Evolutionary conservation across 2,797 vertebrate species (phyloP), one percentile per base, ranked within the genome.

Genomic region (Macroramphosus scolopax): DNA sequence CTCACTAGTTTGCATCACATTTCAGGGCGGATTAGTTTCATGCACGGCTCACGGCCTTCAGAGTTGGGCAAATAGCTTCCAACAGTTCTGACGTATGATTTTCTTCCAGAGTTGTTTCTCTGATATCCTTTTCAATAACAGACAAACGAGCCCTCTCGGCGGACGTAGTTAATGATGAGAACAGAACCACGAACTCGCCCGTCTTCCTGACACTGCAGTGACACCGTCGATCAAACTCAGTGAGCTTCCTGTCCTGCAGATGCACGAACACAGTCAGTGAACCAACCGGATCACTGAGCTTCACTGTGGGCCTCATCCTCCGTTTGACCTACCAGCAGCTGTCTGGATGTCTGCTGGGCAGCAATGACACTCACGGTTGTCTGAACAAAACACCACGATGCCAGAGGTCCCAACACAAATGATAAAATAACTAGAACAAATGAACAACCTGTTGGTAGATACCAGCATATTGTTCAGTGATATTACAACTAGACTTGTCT

Each of bases 221-320:
- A 46, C 42, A 24, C 16, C 22, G 39, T 55, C 59, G 45, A 7
- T 59, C 70, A 63, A 29, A 57, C 16, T 17, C 17, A 30, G 15
- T 24, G 20, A 49, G 34, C 10, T 17, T 42, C 17, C 10, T 20
- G 48, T 37, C 29, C 17, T 56, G 38, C 46, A 31, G 57, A 47
- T 26, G 22, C 13, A 12, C 16, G 28, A 47, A 13, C 30, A 43
- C 9, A 15, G 17, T 28, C 38, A 17, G 34, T 17, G 14, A 8
- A 9, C 18, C 5, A 20, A 31, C 17, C 24, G 39, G 40, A 28
- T 40, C 38, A 39, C 9, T 39, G 17, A 15, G 33, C 33, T 20
- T 22, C 14, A 49, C 29, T 7, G 20, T 26, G 13, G 8, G 29
- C 4, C 22, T 25, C 13, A 20, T 55, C 12, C 6, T 12, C 17